phyloP scores from a whole-genome alignment of 2,797 vertebrate genomes.

The Aplochiton taeniatus region DNA sequence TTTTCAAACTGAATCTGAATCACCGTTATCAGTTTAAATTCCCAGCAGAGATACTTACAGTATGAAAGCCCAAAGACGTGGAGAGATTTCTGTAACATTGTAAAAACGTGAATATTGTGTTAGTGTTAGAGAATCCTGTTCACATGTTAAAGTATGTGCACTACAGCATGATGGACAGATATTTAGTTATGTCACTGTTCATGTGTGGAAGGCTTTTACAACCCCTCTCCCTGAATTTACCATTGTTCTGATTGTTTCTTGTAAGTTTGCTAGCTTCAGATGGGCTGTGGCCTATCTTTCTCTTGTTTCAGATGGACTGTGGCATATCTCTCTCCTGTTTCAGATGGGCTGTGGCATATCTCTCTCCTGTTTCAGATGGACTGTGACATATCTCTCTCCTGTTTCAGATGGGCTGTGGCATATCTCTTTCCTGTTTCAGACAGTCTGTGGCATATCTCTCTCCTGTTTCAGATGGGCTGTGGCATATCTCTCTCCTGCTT shows the following conservation, averaged over 20 bases:
- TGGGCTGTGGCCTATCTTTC: background rate
- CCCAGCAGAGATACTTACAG: too few relatives aligned
- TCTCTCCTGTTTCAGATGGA: conserved; percentile 5
- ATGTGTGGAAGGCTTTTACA: too few relatives aligned
- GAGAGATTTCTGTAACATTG: too few relatives aligned
- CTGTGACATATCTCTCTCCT: conserved; percentile 8
- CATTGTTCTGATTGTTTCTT: background rate
- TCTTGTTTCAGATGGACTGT: conserved; percentile 1
- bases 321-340: conserved; percentile 13
- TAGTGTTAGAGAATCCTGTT: too few relatives aligned
- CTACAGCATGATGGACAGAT: too few relatives aligned
- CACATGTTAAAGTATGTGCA: too few relatives aligned
- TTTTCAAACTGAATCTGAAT: too few relatives aligned
- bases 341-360: background rate
- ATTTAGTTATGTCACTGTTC: too few relatives aligned
- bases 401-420: background rate
- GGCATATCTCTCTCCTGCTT: conserved; percentile 13
- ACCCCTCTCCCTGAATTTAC: background rate
- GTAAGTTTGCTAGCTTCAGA: background rate
- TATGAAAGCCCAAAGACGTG: too few relatives aligned
- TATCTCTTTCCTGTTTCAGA: conserved; percentile 10
- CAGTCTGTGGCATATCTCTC: background rate
- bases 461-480: conserved; percentile 1
- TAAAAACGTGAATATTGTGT: too few relatives aligned
- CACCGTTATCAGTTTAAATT: too few relatives aligned